phyloP scores from a whole-genome alignment of 2,113 vertebrate genomes.

The Peromyscus maniculatus region DNA sequence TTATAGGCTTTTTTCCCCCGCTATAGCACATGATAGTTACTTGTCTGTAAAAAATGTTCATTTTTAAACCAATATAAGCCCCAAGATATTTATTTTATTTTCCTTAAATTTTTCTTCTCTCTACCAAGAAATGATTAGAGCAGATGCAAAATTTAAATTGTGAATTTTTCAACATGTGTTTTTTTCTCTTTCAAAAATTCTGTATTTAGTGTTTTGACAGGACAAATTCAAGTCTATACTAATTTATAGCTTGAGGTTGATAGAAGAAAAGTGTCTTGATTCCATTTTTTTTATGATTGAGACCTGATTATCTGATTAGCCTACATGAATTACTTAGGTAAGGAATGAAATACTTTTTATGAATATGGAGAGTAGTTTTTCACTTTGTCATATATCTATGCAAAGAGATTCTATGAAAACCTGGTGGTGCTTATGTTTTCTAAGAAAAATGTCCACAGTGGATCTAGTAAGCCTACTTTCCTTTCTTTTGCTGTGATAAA shows the following conservation, averaged over 20 bases:
- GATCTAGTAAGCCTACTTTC: neutral
- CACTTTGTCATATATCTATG: no score
- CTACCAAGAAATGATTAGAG: neutral
- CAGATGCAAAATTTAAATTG: neutral
- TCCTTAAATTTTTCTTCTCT: neutral
- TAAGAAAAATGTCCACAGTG: neutral
- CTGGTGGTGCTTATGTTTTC: neutral
- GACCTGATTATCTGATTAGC: neutral
- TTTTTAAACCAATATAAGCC: neutral
- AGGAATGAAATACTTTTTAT: neutral
- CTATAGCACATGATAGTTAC: no score
- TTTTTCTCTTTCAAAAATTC: neutral
- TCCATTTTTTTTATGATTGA: neutral
- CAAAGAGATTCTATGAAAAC: neutral
- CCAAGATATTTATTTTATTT: neutral
- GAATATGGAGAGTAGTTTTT: neutral
- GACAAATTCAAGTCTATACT: neutral
- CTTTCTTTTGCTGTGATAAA: neutral
- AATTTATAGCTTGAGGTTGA: neutral
- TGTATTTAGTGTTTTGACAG: neutral
- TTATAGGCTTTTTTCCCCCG: neutral
- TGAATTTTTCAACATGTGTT: neutral
- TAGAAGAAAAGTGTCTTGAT: neutral
- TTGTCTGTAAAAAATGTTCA: neutral
- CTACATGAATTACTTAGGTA: neutral